Evolutionary conservation across 2,888 invertebrate genomes (phyloP), one percentile per base, ranked within the genome.

Genomic region (Drosophila atroscutellata): DNA sequence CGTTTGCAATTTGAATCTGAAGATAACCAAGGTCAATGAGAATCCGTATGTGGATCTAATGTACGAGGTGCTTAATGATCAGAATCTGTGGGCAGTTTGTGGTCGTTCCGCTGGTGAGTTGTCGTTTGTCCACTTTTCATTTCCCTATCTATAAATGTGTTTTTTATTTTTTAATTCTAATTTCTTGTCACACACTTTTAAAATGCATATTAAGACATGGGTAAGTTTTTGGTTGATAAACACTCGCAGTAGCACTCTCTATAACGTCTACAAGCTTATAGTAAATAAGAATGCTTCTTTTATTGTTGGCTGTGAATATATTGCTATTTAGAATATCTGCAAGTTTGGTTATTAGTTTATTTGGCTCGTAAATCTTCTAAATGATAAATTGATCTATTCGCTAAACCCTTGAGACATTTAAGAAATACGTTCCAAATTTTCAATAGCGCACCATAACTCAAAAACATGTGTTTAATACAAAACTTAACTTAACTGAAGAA

Each of bases 11-110:
- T 94, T 97, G 87, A 96, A 96, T 91, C 93, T 97, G 67, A 95
- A 95, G 77, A 95, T 97, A 51, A 95, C 95, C 77, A 95, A 95
- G 92, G 94, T 95, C 3, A 92, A 92, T 50, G 91, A 92, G 60
- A 93, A 92, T 81, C 93, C 93, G 1, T 93, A 91, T 70, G 86
- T 85, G 30, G 93, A 93, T 75, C 94, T 98, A 0, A 98, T 98
- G 97, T 99, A 98, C 92, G 98, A 98, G 93, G 98, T 99, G 13
- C 93, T 98, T 57, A 97, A 97, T 18, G 98, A 98, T 93, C 97
- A 97, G 91, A 96, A 96, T 39, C 95, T 97, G 94, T 99, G 99
- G 99, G 98, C 98, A 1, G 97, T 98, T 32, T 96, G 97, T 89
- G 98, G 98, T 3, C 94, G 97, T 63, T 97, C 98, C 34, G 97